Evolutionary conservation across 2,888 invertebrate genomes (phyloP).

Genomic region (Cerastis rubricosa): DNA sequence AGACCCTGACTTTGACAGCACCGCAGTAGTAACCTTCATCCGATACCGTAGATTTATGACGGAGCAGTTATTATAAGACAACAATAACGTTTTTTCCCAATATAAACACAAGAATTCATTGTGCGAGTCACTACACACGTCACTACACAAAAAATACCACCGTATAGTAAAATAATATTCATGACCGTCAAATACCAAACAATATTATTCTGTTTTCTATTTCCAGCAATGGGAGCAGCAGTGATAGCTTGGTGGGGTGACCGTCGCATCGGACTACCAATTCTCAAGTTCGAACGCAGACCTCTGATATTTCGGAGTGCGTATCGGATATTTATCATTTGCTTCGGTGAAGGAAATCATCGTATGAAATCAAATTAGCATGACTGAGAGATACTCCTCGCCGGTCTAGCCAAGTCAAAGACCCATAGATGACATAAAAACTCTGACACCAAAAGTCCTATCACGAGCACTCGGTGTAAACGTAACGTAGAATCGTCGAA

Average conservation of each 20-base stretch:
- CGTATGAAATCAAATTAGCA: too few relatives aligned
- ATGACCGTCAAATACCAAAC: not conserved
- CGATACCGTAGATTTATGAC: not conserved
- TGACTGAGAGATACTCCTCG: too few relatives aligned
- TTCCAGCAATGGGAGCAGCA: not conserved
- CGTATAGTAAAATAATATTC: not conserved
- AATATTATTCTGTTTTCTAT: not conserved
- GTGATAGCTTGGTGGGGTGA: not conserved
- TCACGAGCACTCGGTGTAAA: too few relatives aligned
- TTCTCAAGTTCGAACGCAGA: not conserved
- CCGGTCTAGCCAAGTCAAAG: not conserved
- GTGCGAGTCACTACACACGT: constrained; percentile 1
- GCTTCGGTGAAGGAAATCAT: not conserved
- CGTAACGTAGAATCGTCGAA: too few relatives aligned
- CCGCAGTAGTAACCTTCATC: not conserved
- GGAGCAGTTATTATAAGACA: not conserved
- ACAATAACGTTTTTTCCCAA: not conserved
- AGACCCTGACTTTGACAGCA: not conserved
- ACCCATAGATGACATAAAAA: too few relatives aligned
- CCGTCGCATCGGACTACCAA: not conserved
- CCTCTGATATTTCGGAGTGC: not conserved
- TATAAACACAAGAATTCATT: not conserved
- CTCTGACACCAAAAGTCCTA: too few relatives aligned
- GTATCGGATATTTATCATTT: not conserved
- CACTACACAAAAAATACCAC: constrained; percentile 9